Evolutionary conservation across 2,113 vertebrate genomes (phyloP).

Genomic region (Delphinus delphis): DNA sequence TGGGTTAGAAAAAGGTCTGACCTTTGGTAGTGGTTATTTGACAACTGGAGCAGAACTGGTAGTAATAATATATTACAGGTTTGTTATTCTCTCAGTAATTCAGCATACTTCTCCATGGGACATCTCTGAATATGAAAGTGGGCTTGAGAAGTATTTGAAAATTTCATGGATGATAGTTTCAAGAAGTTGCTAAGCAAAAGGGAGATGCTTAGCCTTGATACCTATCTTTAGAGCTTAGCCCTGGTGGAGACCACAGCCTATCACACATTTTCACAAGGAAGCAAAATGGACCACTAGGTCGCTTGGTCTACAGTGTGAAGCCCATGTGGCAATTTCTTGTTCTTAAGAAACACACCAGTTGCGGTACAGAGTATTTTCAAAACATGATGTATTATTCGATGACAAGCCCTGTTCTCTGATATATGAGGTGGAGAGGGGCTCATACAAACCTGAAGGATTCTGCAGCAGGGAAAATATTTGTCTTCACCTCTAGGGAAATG

Average conservation of each 20-base stretch:
- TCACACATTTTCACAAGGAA: neutral
- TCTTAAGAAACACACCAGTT: slow-evolving; percentile 12
- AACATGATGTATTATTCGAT: slow-evolving; percentile 45
- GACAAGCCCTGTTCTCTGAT: slow-evolving; percentile 51
- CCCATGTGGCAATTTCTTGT: neutral
- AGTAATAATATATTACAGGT: neutral
- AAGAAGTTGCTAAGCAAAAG: neutral
- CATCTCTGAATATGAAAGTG: neutral
- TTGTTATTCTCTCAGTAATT: neutral
- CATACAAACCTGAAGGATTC: slow-evolving; percentile 29
- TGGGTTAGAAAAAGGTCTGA: neutral
- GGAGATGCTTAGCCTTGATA: neutral
- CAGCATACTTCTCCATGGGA: neutral
- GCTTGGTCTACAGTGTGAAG: neutral
- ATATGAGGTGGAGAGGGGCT: slow-evolving; percentile 39
- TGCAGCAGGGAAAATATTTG: neutral
- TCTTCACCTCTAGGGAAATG: neutral
- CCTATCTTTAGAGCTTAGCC: neutral
- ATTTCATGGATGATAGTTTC: neutral
- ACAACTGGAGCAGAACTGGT: neutral
- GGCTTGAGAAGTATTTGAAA: neutral
- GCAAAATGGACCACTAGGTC: neutral
- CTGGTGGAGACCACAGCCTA: neutral
- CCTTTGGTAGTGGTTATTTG: too few relatives aligned
- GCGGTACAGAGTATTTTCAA: slow-evolving; percentile 31